Evolutionary conservation across 2,888 invertebrate species (phyloP).

Genomic region (Hirtodrosophila confusa): DNA sequence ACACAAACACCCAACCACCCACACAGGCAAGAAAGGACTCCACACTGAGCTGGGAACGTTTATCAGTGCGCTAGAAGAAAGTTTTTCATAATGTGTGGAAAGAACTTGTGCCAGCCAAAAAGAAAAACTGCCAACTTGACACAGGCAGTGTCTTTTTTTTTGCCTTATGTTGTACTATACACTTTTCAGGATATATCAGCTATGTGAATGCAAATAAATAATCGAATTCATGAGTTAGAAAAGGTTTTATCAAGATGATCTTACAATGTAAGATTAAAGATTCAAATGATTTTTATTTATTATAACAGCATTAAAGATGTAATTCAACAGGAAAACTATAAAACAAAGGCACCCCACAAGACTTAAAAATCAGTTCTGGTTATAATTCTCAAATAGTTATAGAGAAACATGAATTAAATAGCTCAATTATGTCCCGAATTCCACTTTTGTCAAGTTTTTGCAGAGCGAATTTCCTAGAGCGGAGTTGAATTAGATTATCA

Average conservation of each 20-base stretch:
- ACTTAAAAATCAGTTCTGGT: neutral
- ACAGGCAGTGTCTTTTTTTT: constrained; percentile 48
- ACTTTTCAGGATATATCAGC: constrained; percentile 10
- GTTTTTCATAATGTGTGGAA: constrained; percentile 73
- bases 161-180: neutral
- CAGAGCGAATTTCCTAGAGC: too few relatives aligned
- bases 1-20: constrained; percentile 24
- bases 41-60: constrained; percentile 28
- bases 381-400: constrained; percentile 6
- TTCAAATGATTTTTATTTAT: too few relatives aligned
- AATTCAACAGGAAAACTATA: too few relatives aligned
- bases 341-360: too few relatives aligned
- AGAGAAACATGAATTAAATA: neutral
- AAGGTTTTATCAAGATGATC: too few relatives aligned
- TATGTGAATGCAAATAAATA: neutral
- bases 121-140: constrained; percentile 65
- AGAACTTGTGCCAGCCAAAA: constrained; percentile 53
- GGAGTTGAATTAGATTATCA: too few relatives aligned
- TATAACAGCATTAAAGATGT: too few relatives aligned
- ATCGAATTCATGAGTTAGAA: too few relatives aligned
- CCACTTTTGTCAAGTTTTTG: too few relatives aligned
- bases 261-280: too few relatives aligned
- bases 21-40: constrained; percentile 1
- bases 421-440: too few relatives aligned
- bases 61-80: constrained; percentile 66